A percentile compares a stretch with the other conserved stretches of the same genome.
phyloP scores from a whole-genome alignment of 1,140 invertebrate species.

The Batillaria attramentaria region DNA sequence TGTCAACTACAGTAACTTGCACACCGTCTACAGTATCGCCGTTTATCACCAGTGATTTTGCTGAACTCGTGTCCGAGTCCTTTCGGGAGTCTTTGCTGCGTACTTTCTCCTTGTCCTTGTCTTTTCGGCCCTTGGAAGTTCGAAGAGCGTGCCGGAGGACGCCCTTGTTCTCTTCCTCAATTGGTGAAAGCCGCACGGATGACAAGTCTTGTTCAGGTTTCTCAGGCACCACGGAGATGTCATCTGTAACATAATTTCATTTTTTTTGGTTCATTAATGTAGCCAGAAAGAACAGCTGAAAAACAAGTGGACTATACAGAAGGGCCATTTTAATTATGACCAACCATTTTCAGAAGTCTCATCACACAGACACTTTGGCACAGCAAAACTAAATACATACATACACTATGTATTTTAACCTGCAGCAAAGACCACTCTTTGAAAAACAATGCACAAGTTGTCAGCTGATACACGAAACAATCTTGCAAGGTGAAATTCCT shows the following conservation, averaged over 20 bases:
- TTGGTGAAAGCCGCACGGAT: constrained; percentile 33
- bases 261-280: not conserved
- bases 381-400: too few relatives aligned
- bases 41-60: constrained; percentile 37
- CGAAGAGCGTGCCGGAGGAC: constrained; percentile 22
- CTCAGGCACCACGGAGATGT: constrained; percentile 54
- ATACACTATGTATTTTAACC: too few relatives aligned
- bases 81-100: constrained; percentile 31
- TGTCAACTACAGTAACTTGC: constrained; percentile 43
- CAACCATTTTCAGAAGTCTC: too few relatives aligned
- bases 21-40: constrained; percentile 51
- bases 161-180: constrained; percentile 34
- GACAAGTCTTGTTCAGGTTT: constrained; percentile 29
- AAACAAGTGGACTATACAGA: too few relatives aligned
- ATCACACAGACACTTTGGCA: too few relatives aligned
- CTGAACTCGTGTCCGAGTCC: constrained; percentile 25
- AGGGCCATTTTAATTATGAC: too few relatives aligned
- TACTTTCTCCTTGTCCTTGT: constrained; percentile 47
- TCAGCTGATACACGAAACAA: too few relatives aligned
- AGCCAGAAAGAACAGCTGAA: too few relatives aligned
- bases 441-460: too few relatives aligned
- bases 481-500: too few relatives aligned
- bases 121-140: constrained; percentile 38
- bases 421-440: too few relatives aligned
- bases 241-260: constrained; percentile 44